A percentile compares a stretch with the other conserved stretches of the same genome.
Conservation (phyloP, 2,113 vertebrate genomes). For the Lamprotornis superbus region DNA sequence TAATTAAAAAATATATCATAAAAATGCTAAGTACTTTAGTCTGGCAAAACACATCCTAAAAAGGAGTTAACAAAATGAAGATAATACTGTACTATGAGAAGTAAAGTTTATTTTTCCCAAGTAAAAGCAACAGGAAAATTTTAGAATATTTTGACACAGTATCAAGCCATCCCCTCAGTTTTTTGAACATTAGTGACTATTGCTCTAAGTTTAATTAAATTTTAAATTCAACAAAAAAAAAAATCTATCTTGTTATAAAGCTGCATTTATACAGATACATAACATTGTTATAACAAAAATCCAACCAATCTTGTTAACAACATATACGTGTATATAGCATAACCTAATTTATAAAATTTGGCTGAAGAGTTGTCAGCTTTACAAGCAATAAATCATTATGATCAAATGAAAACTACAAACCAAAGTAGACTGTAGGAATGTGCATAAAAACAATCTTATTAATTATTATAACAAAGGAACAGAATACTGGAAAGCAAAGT, state of each 20-base stretch:
- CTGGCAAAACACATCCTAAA: not conserved
- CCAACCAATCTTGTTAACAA: not conserved
- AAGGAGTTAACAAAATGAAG: not conserved
- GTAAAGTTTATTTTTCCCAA: slow-evolving; percentile 5
- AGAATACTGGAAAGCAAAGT: not conserved
- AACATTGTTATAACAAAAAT: not conserved
- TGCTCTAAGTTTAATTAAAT: not conserved
- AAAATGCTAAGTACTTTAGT: not conserved
- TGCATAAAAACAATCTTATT: not conserved
- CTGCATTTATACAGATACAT: not conserved
- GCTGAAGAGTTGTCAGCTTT: not conserved
- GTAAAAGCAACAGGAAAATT: not conserved
- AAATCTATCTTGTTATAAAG: not conserved
- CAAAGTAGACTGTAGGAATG: not conserved
- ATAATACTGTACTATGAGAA: not conserved
- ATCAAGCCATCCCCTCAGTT: not conserved
- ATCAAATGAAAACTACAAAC: not conserved
- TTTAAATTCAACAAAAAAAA: not conserved
- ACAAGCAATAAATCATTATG: not conserved
- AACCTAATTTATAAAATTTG: not conserved
- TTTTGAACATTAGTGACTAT: not conserved
- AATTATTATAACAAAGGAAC: not conserved
- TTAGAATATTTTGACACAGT: not conserved
- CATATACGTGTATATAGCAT: not conserved
- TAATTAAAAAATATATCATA: not conserved